Conservation (phyloP, 2,797 vertebrate genomes). For the Clarias platycephalus region DNA sequence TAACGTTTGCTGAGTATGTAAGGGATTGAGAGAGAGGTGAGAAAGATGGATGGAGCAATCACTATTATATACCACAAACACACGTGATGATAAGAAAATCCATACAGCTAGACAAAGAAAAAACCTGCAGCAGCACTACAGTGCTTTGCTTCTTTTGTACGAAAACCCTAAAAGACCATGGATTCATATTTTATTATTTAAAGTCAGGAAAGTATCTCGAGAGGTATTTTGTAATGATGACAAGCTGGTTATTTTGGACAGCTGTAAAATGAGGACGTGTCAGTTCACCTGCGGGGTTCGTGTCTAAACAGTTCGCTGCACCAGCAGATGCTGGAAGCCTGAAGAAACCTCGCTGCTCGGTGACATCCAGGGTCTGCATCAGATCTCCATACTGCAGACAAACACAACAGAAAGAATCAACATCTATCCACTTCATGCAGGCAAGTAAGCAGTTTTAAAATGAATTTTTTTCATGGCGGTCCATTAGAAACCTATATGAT, state of each 20-base stretch:
- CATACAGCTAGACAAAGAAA: background rate
- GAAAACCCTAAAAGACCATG: background rate
- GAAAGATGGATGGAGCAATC: background rate
- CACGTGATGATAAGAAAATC: background rate
- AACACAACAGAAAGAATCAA: background rate
- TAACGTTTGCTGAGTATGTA: background rate
- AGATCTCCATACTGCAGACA: constrained; percentile 78
- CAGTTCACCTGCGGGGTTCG: constrained; percentile 84
- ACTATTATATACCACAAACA: background rate
- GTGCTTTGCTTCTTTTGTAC: background rate
- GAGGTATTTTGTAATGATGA: background rate
- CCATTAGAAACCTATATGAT: background rate
- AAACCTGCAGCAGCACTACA: background rate
- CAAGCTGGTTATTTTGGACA: background rate
- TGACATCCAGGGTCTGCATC: constrained; percentile 61
- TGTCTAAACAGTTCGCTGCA: constrained; percentile 79
- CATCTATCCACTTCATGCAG: background rate
- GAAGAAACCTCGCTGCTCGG: constrained; percentile 65
- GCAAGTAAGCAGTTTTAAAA: too few relatives aligned
- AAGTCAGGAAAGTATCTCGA: background rate
- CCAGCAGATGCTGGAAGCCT: constrained; percentile 77
- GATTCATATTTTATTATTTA: background rate
- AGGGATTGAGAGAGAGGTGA: background rate
- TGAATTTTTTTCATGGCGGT: background rate
- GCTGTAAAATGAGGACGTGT: background rate